Percentiles rank a stretch among this genome's conserved stretches.
These are phyloP conservation scores for Pipistrellus pipistrellus DNA, from an alignment of 2,797 vertebrate species.

Conservation along the genomic window DNA sequence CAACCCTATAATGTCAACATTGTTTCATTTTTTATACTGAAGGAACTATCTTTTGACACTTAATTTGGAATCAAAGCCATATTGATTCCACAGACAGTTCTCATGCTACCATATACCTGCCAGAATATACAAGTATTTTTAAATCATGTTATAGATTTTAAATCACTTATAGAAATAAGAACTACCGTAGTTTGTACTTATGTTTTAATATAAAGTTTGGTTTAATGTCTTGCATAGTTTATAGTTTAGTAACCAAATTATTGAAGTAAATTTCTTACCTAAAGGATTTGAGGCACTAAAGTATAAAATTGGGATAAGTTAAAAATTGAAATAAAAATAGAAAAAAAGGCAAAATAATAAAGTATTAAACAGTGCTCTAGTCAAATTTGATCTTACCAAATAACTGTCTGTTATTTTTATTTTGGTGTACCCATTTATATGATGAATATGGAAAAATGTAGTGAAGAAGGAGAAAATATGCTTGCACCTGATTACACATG, in stretches of 20 bases:
- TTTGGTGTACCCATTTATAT: not conserved
- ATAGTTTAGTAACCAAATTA: not conserved
- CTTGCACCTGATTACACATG: not conserved
- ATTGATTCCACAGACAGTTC: not conserved
- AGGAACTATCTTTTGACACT: conserved; percentile 9
- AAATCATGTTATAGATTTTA: not conserved
- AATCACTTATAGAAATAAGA: not conserved
- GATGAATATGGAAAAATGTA: not conserved
- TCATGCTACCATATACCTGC: not conserved
- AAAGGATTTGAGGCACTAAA: not conserved
- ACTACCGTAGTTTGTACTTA: not conserved
- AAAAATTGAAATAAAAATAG: not conserved
- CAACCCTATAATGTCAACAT: not conserved
- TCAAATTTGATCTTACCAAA: conserved; percentile 1
- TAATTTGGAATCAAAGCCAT: conserved; percentile 32
- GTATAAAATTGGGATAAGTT: not conserved
- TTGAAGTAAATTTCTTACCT: conserved; percentile 7
- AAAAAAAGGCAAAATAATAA: not conserved
- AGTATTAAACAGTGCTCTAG: not conserved
- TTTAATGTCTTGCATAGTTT: conserved; percentile 2
- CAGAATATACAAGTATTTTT: not conserved
- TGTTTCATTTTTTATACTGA: not conserved
- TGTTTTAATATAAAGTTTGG: not conserved
- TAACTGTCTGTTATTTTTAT: not conserved
- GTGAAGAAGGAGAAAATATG: not conserved